These are phyloP conservation scores for Aviceda subcristata DNA, from an alignment of 2,113 vertebrate genomes.

Conservation along the genomic window DNA sequence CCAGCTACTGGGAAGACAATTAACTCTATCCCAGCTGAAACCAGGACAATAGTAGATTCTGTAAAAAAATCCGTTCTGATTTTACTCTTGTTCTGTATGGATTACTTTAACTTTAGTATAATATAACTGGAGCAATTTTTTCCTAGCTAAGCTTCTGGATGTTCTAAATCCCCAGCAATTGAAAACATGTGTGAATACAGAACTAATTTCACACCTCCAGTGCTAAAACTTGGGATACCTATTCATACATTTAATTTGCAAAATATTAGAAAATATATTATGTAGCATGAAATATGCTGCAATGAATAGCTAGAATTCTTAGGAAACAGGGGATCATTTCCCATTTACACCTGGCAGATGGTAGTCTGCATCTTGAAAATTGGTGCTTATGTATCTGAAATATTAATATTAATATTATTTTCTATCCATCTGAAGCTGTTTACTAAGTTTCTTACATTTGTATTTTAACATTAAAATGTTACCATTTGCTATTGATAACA, in stretches of 20 bases:
- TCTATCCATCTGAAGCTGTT: neutral
- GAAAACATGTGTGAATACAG: slow-evolving; percentile 4
- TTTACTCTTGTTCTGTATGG: slow-evolving; percentile 10
- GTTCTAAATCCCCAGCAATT: slow-evolving; percentile 48
- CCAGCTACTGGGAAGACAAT: too few species aligned
- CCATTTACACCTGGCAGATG: slow-evolving; percentile 47
- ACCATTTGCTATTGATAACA: neutral
- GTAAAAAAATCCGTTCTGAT: neutral
- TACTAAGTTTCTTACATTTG: neutral
- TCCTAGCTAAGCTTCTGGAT: slow-evolving; percentile 15
- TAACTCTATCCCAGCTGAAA: too few species aligned
- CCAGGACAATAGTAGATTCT: too few species aligned
- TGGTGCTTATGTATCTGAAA: neutral
- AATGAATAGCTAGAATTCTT: slow-evolving; percentile 15
- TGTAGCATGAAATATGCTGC: neutral
- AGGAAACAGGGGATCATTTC: slow-evolving; percentile 39
- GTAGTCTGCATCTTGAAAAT: slow-evolving; percentile 16
- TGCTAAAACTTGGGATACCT: slow-evolving; percentile 17
- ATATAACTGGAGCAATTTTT: slow-evolving; percentile 7
- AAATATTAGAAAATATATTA: slow-evolving; percentile 49
- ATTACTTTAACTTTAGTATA: slow-evolving; percentile 27
- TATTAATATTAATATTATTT: neutral
- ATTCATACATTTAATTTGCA: slow-evolving; percentile 63
- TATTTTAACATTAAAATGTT: neutral
- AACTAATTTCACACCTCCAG: slow-evolving; percentile 69